Evolutionary conservation across 2,888 invertebrate genomes (phyloP), one percentile per base, ranked within the genome.

Genomic region (Drosophila meridionalis): DNA sequence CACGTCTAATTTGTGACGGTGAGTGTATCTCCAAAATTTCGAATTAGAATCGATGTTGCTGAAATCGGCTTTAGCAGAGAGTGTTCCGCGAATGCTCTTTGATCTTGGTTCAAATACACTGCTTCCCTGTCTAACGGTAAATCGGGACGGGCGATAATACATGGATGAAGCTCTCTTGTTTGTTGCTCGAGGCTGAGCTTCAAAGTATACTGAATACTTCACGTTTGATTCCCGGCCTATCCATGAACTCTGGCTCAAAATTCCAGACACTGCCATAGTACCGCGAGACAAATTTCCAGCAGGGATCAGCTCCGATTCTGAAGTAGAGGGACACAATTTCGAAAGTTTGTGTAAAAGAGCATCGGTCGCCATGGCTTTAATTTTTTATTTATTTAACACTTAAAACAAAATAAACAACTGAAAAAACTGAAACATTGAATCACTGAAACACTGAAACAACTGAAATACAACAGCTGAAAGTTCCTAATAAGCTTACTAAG

Each of bases 21-120:
- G 34, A 0, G 2, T 26, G 20, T 3, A 6, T 7, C 12, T 1
- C 3, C 0, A 2, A 3, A 1, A 36, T 0, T 5, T 12, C 34
- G 1, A 0, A 11, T 1, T 11, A 12, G 34, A 3, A 7, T 34
- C 52, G 12, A 26, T 3, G 7, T 36, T 52, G 20, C 32, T 6
- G 2, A 52, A 12, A 12, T 36, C 36, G 12, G 12, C 1, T 12
- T 26, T 52, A 26, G 12, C 34, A 52, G 4, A 12, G 2, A 26
- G 1, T 3, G 42, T 42, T n/a, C 1, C 1, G 42, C 42, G 42
- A 2, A 7, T 14, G n/a, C 42, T n/a, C n/a, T n/a, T n/a, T 2
- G 42, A 2, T 42, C 42, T 7, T 3, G 42, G 4, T 0, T 34
- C 32, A 3, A 34, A 34, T 9, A 20, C 0, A 11, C 20, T 6